A percentile compares a stretch with the other conserved stretches of the same genome.
Evolutionary conservation across 2,888 invertebrate species (phyloP).

Genomic region (Synergus itoensis): DNA sequence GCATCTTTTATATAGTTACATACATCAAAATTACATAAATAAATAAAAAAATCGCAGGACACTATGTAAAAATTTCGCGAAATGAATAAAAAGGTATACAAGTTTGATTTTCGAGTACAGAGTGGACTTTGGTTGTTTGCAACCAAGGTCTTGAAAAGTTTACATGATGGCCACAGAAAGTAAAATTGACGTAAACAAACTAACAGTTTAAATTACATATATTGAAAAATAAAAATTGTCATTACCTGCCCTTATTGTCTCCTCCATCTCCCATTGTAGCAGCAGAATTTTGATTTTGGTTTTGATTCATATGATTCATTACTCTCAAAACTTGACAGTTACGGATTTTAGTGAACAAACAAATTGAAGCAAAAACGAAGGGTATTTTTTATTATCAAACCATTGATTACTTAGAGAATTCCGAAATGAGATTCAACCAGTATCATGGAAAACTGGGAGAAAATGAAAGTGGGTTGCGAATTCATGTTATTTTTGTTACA

Average conservation of each 20-base stretch:
- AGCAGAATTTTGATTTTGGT: constrained; percentile 47
- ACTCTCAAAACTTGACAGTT: constrained; percentile 14
- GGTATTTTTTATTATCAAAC: neutral
- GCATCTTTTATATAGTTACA: no score
- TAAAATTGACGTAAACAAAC: neutral
- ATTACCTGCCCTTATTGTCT: constrained; percentile 52
- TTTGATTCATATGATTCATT: constrained; percentile 53
- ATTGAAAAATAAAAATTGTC: neutral
- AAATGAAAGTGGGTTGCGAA: neutral
- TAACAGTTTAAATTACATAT: neutral
- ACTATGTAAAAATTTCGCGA: neutral
- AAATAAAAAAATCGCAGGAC: neutral
- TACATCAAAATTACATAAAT: neutral
- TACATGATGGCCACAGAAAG: neutral
- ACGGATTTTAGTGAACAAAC: constrained; percentile 2
- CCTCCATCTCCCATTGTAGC: constrained; percentile 47
- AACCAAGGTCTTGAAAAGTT: neutral
- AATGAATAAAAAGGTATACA: neutral
- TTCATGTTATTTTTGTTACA: constrained; percentile 5
- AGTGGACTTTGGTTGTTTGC: neutral
- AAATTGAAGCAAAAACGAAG: neutral
- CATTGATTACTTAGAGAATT: neutral
- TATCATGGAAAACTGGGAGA: neutral
- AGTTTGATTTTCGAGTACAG: constrained; percentile 13
- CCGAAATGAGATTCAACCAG: neutral